Base-by-base conservation (phyloP, 2,113 vertebrate species). In the Agelaius phoeniceus region DNA sequence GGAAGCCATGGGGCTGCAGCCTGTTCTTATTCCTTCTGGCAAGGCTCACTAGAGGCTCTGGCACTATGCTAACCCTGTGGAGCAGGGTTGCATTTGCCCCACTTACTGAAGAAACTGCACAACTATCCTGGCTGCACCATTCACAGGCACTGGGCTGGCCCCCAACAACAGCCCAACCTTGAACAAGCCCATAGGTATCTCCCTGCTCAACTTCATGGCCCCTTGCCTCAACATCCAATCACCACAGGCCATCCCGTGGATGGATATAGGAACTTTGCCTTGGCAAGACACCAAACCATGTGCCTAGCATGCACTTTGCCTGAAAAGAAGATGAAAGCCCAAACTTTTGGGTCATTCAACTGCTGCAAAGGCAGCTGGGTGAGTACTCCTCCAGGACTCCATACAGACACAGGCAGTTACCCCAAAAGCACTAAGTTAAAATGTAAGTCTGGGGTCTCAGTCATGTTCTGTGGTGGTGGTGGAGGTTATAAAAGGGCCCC, bases 41-140 rank as follows among this genome's bases (percentile, higher is more conserved):
- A 61, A 26, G 16, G 10, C 43, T 79, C 5, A 2, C 20, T 28
- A 30, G 28, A 33, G 11, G 2, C 33, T 72, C 41, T 16, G 16
- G 57, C 21, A 86, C 17, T 7, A 20, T 2, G 0, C 10, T n/a
- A 31, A 43, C 11, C 4, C 71, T 43, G 10, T 6, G 1, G 1
- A 73, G 35, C 22, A 9, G 7, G 37, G 17, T 4, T 11, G 10
- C 13, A 37, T 78, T 52, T 77, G 23, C 2, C 10, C 4, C 0
- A 0, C 35, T 54, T 39, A 54, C 12, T 7, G 23, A 73, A 69
- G 44, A 66, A 61, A 52, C 10, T 7, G 57, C 46, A 71, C 0
- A 1, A 10, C 26, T 35, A 37, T 33, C 27, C 19, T 41, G 51
- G 26, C 37, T 66, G 62, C 43, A 78, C 7, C 44, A 26, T 33